A percentile compares a stretch with the other conserved stretches of the same genome.
Evolutionary conservation across 1,140 invertebrate species (phyloP).

Genomic region (Vanessa tameamea): DNA sequence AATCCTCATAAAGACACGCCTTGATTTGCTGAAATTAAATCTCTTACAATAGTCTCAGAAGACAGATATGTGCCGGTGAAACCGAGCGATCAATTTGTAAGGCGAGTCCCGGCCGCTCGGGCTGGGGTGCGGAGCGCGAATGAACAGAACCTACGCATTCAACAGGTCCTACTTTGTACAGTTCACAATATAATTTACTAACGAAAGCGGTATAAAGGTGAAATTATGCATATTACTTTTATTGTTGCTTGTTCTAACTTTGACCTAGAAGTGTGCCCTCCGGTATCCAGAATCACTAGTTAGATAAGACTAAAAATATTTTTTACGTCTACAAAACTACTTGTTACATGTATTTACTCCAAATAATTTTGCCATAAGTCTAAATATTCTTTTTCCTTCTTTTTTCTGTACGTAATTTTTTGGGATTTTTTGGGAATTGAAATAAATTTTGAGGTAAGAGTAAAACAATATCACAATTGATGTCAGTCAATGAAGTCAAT

Average conservation of each 20-base stretch:
- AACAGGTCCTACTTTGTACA: slow-evolving; percentile 60
- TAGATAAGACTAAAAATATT: too few relatives aligned
- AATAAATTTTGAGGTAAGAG: too few relatives aligned
- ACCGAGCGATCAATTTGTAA: slow-evolving; percentile 16
- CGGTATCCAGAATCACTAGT: too few relatives aligned
- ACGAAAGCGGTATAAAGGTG: slow-evolving; percentile 3
- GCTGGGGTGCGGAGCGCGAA: slow-evolving; percentile 49
- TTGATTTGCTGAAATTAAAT: background rate
- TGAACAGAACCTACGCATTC: slow-evolving; percentile 55
- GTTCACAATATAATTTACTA: slow-evolving; percentile 33
- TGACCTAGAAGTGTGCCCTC: too few relatives aligned
- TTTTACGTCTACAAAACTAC: too few relatives aligned
- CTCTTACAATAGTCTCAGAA: slow-evolving; percentile 18
- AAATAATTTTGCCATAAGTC: too few relatives aligned
- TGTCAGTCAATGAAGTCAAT: too few relatives aligned
- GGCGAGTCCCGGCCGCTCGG: slow-evolving; percentile 47
- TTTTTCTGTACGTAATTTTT: too few relatives aligned
- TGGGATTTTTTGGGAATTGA: too few relatives aligned
- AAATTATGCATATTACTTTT: background rate
- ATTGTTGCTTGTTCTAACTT: background rate
- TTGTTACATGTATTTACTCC: too few relatives aligned
- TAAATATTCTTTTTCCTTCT: too few relatives aligned
- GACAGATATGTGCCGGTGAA: slow-evolving; percentile 11
- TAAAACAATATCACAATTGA: too few relatives aligned
- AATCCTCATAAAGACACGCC: background rate